Base-by-base conservation (phyloP, 2,888 invertebrate species). In the Lamellibrachia columna region DNA sequence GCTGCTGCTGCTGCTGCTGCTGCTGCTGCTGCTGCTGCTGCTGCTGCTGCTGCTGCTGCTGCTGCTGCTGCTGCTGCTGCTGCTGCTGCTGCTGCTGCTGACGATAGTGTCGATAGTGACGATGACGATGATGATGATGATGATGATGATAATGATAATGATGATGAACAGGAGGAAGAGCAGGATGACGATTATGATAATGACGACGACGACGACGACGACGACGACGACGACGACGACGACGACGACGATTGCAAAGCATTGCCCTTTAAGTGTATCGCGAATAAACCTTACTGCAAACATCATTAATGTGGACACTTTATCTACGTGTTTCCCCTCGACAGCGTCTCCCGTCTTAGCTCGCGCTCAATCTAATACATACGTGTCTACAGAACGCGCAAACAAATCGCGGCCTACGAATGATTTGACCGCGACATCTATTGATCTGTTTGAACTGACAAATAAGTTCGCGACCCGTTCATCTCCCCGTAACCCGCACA, bases 41-140 rank as follows among this genome's bases (percentile, higher is more conserved):
- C 11, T 92, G 91, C 15, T 92, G 7, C 3, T 93, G 91, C 53
- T 58, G 92, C 7, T 52, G 91, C n/a, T 75, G 52, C n/a, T 91
- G 92, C 52, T 92, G 40, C 9, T 90, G 92, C 55, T 28, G 58
- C 52, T 92, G 92, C 53, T 91, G 58, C 53, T 55, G 92, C 40
- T 53, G 91, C 53, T 53, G 92, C 58, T 40, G 75, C 60, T 75
- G 92, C 53, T 91, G 90, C 4, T 90, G 7, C 52, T 92, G 75
- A 22, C 91, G 52, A 3, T 55, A 11, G 75, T 93, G 91, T 90
- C 91, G 91, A 75, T 93, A 6, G 90, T 92, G 53, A 75, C 90
- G 75, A 91, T 91, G n/a, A 92, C 58, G 55, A 58, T 55, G 91
- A 53, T 90, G 1, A 60, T 40, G 75, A 52, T 92, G 8, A 52